These are phyloP conservation scores for Platysternon megacephalum DNA, from an alignment of 2,113 vertebrate species.

Conservation along the genomic window DNA sequence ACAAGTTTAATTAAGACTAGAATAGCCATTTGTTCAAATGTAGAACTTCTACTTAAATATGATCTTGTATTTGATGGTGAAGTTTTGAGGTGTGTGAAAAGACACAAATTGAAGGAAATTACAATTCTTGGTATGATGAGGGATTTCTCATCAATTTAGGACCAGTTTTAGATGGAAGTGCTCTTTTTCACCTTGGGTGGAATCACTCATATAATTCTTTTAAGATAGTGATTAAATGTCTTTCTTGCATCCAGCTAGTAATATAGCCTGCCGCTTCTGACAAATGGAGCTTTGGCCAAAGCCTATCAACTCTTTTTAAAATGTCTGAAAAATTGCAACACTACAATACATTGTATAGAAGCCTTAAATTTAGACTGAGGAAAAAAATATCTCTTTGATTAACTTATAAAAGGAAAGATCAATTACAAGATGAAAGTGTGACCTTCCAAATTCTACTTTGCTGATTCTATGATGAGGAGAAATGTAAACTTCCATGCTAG, in stretches of 20 bases:
- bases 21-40: neutral
- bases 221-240: slow-evolving; percentile 67
- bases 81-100: slow-evolving; percentile 26
- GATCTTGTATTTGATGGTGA: neutral
- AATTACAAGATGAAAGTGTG: slow-evolving; percentile 39
- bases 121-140: slow-evolving; percentile 14
- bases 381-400: slow-evolving; percentile 17
- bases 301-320: slow-evolving; percentile 36
- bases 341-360: slow-evolving; percentile 45
- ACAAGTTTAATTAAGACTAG: neutral
- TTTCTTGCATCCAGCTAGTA: slow-evolving; percentile 42
- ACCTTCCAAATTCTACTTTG: slow-evolving; percentile 32
- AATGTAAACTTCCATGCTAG: slow-evolving; percentile 30
- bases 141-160: slow-evolving; percentile 6
- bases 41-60: neutral
- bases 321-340: slow-evolving; percentile 40
- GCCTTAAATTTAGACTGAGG: slow-evolving; percentile 48
- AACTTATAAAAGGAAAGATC: slow-evolving; percentile 49
- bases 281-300: slow-evolving; percentile 59
- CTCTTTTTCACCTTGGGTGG: slow-evolving; percentile 46
- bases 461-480: neutral
- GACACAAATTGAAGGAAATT: slow-evolving; percentile 29
- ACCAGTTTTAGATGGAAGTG: slow-evolving; percentile 35
- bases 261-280: slow-evolving; percentile 49
- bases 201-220: slow-evolving; percentile 62